Evolutionary conservation across 2,113 vertebrate species (phyloP), one percentile per base, ranked within the genome.

Genomic region (Xiphophorus couchianus): DNA sequence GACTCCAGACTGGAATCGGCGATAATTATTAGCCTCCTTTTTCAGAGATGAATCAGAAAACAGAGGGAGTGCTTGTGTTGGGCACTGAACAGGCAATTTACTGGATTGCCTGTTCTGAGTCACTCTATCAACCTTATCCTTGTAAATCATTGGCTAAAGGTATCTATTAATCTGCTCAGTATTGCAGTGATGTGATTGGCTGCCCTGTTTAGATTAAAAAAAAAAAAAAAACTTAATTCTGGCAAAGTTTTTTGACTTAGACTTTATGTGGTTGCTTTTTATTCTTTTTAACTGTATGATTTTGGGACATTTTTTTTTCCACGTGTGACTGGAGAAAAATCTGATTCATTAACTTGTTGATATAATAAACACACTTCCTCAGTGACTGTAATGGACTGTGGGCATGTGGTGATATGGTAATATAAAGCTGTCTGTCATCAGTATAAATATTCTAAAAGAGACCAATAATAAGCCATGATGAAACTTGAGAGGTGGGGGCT

Each of bases 11-110:
- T 89, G 80, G 1, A 74, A 82, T 71, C 66, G 48, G 39, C 14
- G 82, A 78, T 91, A 90, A 90, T 87, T 76, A 88, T 89, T 89
- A 87, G 77, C 77, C 73, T 80, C 35, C 39, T 76, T 44, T 37
- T 62, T 7, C 37, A 17, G 28, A 25, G 71, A 73, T n/a, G 61
- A 67, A 67, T 2, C 37, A 69, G 71, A 25, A 72, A 51, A 68
- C 10, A 17, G 30, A 42, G 8, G 30, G 31, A 11, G 9, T 9
- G 42, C 19, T 19, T 37, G 9, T 4, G 8, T 35, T 31, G 25
- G 28, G 51, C 25, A n/a, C 2, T 58, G 11, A 28, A 28, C 28
- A 28, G 28, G 28, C 28, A 28, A 28, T 28, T 28, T 28, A 28
- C 28, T 28, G 28, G 28, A 28, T 28, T 28, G 28, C 8, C 28